Conservation (phyloP, 2,113 vertebrate species). For the Leiothrix lutea region DNA sequence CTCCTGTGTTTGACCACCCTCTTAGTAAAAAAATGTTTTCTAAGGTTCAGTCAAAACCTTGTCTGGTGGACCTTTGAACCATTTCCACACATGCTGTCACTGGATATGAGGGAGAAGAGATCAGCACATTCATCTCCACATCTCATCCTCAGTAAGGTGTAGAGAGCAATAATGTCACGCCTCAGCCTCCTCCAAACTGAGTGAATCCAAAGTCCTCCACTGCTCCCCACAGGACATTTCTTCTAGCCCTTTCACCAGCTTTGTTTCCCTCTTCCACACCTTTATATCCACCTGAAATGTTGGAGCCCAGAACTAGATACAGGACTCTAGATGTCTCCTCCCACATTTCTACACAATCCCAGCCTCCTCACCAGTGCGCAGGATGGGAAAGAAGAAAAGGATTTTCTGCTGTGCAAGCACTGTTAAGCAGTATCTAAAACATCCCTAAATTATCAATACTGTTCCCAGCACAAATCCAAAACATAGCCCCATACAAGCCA, state of each 20-base stretch:
- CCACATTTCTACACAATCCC: rapidly evolving
- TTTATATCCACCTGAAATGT: not conserved
- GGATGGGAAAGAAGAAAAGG: not conserved
- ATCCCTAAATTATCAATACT: not conserved
- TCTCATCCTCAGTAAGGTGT: rapidly evolving
- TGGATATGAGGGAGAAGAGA: not conserved
- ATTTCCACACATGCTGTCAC: not conserved
- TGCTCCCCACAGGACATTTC: not conserved
- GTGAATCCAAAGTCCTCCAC: not conserved
- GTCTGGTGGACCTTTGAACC: rapidly evolving
- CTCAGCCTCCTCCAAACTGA: not conserved
- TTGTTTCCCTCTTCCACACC: not conserved
- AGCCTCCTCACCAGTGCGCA: not conserved
- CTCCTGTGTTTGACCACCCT: not conserved
- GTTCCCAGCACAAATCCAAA: not conserved
- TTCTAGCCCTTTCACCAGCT: not conserved
- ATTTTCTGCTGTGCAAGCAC: not conserved
- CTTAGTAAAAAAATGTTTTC: not conserved
- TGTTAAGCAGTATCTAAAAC: not conserved
- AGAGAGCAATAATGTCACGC: rapidly evolving
- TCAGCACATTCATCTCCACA: not conserved
- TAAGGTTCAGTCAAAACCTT: not conserved
- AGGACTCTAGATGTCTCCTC: not conserved
- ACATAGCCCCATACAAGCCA: too few relatives aligned
- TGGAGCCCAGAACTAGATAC: not conserved